These are phyloP conservation scores for Chaenogobius annularis DNA, from an alignment of 2,113 vertebrate genomes.

Conservation along the genomic window DNA sequence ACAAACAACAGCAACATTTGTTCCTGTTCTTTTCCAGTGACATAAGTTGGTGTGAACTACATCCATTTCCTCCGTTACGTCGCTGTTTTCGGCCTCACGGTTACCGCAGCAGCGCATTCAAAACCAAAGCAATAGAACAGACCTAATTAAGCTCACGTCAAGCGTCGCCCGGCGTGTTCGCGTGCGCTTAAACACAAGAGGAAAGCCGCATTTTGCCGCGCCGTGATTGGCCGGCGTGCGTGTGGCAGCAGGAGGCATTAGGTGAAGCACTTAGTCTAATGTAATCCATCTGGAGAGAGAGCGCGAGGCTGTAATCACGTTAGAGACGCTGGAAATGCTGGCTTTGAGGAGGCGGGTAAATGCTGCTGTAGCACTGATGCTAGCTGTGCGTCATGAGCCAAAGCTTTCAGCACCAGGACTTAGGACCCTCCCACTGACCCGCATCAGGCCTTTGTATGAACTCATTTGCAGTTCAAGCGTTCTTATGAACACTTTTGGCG, in stretches of 20 bases:
- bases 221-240: slow-evolving; percentile 36
- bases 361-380: slow-evolving; percentile 38
- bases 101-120: slow-evolving; percentile 31
- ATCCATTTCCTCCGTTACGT: background rate
- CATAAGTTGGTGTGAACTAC: too few species aligned
- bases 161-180: slow-evolving; percentile 33
- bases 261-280: slow-evolving; percentile 67
- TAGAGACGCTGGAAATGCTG: slow-evolving; percentile 59
- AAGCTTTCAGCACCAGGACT: slow-evolving; percentile 32
- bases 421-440: background rate
- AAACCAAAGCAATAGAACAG: slow-evolving; percentile 39
- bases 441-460: background rate
- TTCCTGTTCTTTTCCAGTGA: too few species aligned
- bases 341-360: slow-evolving; percentile 48
- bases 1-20: too few species aligned
- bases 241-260: slow-evolving; percentile 51
- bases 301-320: slow-evolving; percentile 62
- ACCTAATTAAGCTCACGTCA: slow-evolving; percentile 57
- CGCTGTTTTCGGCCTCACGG: slow-evolving; percentile 6
- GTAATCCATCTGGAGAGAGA: slow-evolving; percentile 58
- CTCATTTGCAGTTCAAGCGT: background rate
- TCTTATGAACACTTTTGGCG: too few species aligned
- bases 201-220: slow-evolving; percentile 31
- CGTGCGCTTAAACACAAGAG: slow-evolving; percentile 35
- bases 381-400: slow-evolving; percentile 38